These are phyloP conservation scores for Albula glossodonta DNA, from an alignment of 2,113 vertebrate genomes.

Conservation along the genomic window DNA sequence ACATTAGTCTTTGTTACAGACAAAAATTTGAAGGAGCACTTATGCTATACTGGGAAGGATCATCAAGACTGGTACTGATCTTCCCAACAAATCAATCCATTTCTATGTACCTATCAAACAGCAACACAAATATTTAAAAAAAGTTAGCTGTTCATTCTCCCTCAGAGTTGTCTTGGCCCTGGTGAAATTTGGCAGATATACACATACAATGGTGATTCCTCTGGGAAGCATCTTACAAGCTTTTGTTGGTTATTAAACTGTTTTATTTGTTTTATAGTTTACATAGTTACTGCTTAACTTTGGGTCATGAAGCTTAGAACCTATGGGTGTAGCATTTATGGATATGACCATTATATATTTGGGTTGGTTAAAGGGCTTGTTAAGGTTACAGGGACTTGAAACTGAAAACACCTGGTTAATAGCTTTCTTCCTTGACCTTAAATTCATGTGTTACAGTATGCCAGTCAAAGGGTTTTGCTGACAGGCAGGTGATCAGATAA, in stretches of 20 bases:
- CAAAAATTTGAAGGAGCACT: neutral
- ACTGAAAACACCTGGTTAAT: neutral
- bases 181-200: no score
- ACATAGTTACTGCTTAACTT: neutral
- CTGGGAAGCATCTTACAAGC: no score
- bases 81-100: neutral
- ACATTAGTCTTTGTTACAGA: neutral
- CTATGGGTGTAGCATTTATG: no score
- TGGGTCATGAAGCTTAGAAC: no score
- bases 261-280: neutral
- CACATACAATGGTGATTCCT: no score
- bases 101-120: neutral
- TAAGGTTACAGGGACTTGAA: neutral
- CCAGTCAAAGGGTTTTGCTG: neutral
- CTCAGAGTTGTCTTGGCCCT: no score
- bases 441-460: neutral
- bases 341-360: neutral
- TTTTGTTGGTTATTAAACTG: no score
- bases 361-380: neutral
- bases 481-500: neutral
- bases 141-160: no score
- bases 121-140: no score
- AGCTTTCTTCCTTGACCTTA: neutral
- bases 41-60: neutral
- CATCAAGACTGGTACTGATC: neutral